Evolutionary conservation across 2,113 vertebrate species (phyloP), one percentile per base, ranked within the genome.

Genomic region (Rallus limicola): DNA sequence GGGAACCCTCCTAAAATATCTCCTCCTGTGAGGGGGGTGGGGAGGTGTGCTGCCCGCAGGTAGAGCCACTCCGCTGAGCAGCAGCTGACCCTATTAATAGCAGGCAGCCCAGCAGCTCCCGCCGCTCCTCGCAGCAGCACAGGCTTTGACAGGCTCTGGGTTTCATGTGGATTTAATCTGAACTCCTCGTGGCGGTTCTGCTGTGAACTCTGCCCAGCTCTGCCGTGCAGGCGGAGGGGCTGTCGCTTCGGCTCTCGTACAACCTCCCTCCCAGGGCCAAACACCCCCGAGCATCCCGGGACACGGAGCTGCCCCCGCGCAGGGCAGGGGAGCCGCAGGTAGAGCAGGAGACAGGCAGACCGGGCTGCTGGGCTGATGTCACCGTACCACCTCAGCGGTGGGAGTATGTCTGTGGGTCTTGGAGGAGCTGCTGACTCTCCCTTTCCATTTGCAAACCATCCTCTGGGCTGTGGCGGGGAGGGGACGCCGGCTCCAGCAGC

Each of bases 351-450:
- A 19, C 62, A 5, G 29, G 1, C 2, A 2, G 68, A 29, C 5
- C 0, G 5, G 64, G 31, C 55, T 34, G 40, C 6, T 34, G 4
- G 3, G 18, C 55, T 44, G 1, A 6, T 4, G 2, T 4, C 4
- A 5, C 82, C 6, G 0, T 5, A 2, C n/a, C 24, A 8, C 40
- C 17, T 28, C 5, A 65, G 44, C 31, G 29, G 33, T n/a, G 25
- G 63, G 25, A 48, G 13, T 1, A 1, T 38, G 36, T 16, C 62
- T 56, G 60, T 12, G n/a, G 26, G 50, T 65, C 50, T 20, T n/a
- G 59, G 11, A 5, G 4, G 42, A 48, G 48, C 48, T 48, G 46
- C 44, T 10, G 19, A 13, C n/a, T 16, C 33, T 33, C 59, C 42
- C 50, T 56, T 29, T 16, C 36, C 16, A 0, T 67, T 33, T 29